phyloP scores from a whole-genome alignment of 1,140 invertebrate species.

The Penaeus vannamei region DNA sequence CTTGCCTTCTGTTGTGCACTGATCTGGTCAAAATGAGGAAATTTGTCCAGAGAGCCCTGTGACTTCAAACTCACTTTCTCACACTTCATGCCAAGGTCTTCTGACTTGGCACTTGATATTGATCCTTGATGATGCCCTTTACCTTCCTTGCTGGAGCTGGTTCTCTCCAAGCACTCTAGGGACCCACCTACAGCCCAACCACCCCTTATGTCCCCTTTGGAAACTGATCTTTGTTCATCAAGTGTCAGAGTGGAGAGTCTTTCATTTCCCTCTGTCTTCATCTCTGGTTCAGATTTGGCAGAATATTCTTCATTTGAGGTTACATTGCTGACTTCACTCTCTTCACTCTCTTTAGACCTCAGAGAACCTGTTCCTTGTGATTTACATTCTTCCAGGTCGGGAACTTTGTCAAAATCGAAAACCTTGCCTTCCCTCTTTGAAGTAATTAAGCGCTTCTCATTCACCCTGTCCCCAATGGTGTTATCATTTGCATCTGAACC shows the following conservation, averaged over 20 bases:
- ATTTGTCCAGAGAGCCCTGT: constrained; percentile 66
- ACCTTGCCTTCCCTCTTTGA: too few relatives aligned
- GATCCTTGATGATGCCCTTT: constrained; percentile 19
- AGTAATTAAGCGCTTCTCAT: too few relatives aligned
- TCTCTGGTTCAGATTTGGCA: neutral
- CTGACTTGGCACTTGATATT: constrained; percentile 50
- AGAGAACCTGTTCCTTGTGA: too few relatives aligned
- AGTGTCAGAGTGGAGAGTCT: constrained; percentile 28
- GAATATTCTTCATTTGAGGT: neutral
- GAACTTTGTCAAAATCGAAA: too few relatives aligned
- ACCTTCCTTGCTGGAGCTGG: constrained; percentile 8
- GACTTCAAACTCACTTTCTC: constrained; percentile 63
- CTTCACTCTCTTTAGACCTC: neutral
- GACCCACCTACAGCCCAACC: constrained; percentile 46
- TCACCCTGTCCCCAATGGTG: too few relatives aligned
- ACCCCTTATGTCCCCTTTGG: neutral
- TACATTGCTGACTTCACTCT: neutral
- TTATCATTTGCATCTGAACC: too few relatives aligned
- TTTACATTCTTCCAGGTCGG: too few relatives aligned
- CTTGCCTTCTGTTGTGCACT: constrained; percentile 56
- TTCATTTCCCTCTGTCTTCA: constrained; percentile 45
- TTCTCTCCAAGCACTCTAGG: constrained; percentile 39
- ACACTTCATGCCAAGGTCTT: constrained; percentile 39
- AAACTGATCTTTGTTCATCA: constrained; percentile 22
- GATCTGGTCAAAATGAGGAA: constrained; percentile 65